Evolutionary conservation across 2,113 vertebrate species (phyloP), one percentile per base, ranked within the genome.

Genomic region (Mohoua ochrocephala): DNA sequence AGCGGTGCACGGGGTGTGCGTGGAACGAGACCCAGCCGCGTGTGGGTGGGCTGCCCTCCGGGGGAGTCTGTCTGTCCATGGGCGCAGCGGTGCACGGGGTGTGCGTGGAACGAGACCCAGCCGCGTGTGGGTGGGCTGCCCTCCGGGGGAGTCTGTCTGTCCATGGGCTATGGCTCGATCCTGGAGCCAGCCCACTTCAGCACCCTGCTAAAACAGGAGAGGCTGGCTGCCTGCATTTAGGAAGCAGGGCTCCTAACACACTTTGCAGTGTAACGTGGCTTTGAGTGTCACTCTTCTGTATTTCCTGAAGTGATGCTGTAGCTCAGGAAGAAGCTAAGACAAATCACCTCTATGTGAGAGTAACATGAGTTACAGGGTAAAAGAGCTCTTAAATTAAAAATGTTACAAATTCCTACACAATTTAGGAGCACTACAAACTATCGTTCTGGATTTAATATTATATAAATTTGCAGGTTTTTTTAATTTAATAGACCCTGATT

Each of bases 1-100:
- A 6, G 67, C 1, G 4, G 22, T 13, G 39, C 69, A 42, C 9
- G 3, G 15, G 39, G 33, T 4, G 7, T 64, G 24, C 0, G 0
- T 23, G 50, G 59, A 50, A 14, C 6, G 15, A 47, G 44, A 50
- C 8, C 57, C 57, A 39, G 52, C 39, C 63, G 61, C 1, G 0
- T 2, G 9, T 6, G 42, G 42, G n/a, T 42, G 54, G 44, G 44
- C 28, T 68, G 68, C n/a, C 18, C 68, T 81, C 30, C 27, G 2
- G 3, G 4, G 30, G 14, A n/a, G n/a, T n/a, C n/a, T n/a, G n/a
- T n/a, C n/a, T n/a, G n/a, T n/a, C n/a, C n/a, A n/a, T n/a, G n/a
- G n/a, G n/a, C n/a, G 49, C 10, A 6, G 67, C 1, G 4, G 22
- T 13, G 39, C 69, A 42, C 9, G 3, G 15, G 39, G 33, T 4